Base-by-base conservation (phyloP, 2,113 vertebrate genomes). In the Hassar affinis region DNA sequence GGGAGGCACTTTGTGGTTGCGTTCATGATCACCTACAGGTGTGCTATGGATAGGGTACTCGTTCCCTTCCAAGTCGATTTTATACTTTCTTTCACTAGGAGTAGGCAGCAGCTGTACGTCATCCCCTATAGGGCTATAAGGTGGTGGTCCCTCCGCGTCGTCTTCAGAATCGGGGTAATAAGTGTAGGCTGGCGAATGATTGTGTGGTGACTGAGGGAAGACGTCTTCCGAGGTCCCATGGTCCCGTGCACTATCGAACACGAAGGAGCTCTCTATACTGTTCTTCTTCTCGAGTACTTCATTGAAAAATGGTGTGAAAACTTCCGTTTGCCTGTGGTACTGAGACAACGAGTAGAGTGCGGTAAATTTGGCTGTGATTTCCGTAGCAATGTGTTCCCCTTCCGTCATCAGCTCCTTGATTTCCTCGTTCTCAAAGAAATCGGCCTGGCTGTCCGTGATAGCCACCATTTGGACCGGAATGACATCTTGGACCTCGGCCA, bases 1-100 rank as follows among this genome's bases (percentile, higher is more conserved):
- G 64, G 98, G 98, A 95, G 97, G 98, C 96, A 99, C 98, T 98
- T 98, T 99, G 95, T 99, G 98, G 94, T 98, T 99, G 91, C 97
- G 96, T 90, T 99, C 98, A 6, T 97, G 96, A 83, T 99, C 98
- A 69, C 97, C 96, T 8, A 95, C 57, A 8, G 98, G 98, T 0
- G 96, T 99, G 88, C 97, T 98, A 66, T 98, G 97, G 88, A 97
- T 54, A 38, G 96, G 97, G 90, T 99, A 99, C 83, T 99, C 98
- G 9, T 99, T 98, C 82, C 97, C 98, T 94, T 99, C 98, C 18
- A 97, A 93, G 92, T 99, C 98, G 57, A 98, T 91, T n/a, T 95
- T 94, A 85, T 96, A 97, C 83, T 97, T 98, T 62, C 96, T 94
- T 83, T 99, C 97, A 78, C 95, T 98, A 22, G 96, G 95, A 6